Percentiles rank a stretch among this genome's conserved stretches.
Evolutionary conservation across 2,888 invertebrate genomes (phyloP).

Genomic region (Eupithecia vulgata): DNA sequence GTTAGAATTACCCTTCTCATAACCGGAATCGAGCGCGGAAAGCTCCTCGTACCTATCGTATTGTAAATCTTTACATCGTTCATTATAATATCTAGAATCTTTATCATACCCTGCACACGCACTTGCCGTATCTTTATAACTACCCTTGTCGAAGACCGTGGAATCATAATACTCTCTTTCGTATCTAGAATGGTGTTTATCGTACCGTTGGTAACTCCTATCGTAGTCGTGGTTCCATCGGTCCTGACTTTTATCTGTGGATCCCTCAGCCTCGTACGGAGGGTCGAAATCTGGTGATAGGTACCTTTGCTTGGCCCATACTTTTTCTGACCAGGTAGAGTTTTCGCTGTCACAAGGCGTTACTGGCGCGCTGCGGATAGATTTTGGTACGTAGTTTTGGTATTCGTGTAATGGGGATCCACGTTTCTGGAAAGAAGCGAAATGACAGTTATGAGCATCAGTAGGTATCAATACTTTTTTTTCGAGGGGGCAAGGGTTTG

Average conservation of each 20-base stretch:
- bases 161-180: constrained; percentile 38
- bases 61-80: constrained; percentile 30
- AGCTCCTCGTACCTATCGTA: constrained; percentile 50
- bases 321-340: constrained; percentile 68
- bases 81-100: constrained; percentile 37
- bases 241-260: constrained; percentile 43
- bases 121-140: constrained; percentile 35
- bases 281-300: constrained; percentile 52
- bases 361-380: constrained; percentile 72
- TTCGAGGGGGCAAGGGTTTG: neutral
- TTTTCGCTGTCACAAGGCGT: constrained; percentile 78
- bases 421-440: constrained; percentile 67
- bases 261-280: constrained; percentile 47
- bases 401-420: constrained; percentile 71
- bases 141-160: constrained; percentile 41
- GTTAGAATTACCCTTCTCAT: constrained; percentile 52
- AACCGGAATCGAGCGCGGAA: constrained; percentile 49
- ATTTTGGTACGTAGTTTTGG: constrained; percentile 66
- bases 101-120: constrained; percentile 45
- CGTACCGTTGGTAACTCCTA: constrained; percentile 42
- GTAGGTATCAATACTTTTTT: too few species aligned
- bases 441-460: neutral
- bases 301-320: constrained; percentile 60
- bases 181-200: constrained; percentile 41
- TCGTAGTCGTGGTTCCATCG: constrained; percentile 47